Evolutionary conservation across 1,140 invertebrate species (phyloP).

Genomic region (Drosophila nebulosa): DNA sequence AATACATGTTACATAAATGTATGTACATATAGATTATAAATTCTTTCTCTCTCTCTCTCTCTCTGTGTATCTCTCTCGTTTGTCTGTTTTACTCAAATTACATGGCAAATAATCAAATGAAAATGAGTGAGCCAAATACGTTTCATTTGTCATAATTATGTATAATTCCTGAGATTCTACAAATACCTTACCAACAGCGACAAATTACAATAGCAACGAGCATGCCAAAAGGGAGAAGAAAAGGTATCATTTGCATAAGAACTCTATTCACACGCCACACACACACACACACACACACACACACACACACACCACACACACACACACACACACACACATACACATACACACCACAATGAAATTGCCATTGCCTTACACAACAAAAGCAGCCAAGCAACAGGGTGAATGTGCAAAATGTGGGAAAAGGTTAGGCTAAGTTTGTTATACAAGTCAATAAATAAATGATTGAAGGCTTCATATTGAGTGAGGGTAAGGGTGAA

Average conservation of each 20-base stretch:
- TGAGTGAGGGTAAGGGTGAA: too few relatives aligned
- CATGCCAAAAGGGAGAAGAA: not conserved
- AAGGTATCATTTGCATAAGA: conserved; percentile 23
- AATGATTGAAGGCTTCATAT: not conserved
- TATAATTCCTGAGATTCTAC: conserved; percentile 37
- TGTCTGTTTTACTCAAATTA: conserved; percentile 37
- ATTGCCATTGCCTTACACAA: not conserved
- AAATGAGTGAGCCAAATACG: conserved; percentile 8
- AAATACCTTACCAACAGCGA: not conserved
- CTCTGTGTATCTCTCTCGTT: too few relatives aligned
- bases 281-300: not conserved
- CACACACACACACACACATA: not conserved
- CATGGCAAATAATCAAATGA: conserved; percentile 31
- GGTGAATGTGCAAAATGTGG: not conserved
- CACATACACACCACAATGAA: not conserved
- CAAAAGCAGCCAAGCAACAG: not conserved
- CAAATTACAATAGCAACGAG: not conserved
- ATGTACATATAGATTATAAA: too few relatives aligned
- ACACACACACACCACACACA: not conserved
- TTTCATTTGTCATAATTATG: conserved; percentile 43
- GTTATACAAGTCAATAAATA: conserved; percentile 5
- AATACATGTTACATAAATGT: too few relatives aligned
- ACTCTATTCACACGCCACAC: not conserved
- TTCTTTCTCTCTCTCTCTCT: too few relatives aligned
- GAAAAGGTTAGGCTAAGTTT: conserved; percentile 7